Evolutionary conservation across 2,888 invertebrate genomes (phyloP).

Genomic region (Ptilodon capucinus): DNA sequence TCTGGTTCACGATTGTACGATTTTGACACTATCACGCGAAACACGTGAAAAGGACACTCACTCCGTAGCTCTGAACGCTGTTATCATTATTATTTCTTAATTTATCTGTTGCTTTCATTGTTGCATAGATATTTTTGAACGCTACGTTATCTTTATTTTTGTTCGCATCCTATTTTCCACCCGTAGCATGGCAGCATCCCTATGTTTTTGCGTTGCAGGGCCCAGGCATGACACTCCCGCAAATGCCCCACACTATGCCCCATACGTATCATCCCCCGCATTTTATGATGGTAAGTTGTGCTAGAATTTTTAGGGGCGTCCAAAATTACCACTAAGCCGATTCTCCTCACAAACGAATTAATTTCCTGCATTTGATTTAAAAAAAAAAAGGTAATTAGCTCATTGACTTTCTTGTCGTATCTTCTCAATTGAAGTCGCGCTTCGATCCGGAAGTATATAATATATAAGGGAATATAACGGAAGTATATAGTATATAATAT

Average conservation of each 20-base stretch:
- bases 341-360: too few relatives aligned
- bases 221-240: slow-evolving; percentile 78
- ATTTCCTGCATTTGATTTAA: too few relatives aligned
- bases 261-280: slow-evolving; percentile 81
- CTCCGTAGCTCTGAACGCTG: not conserved
- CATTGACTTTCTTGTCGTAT: too few relatives aligned
- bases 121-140: slow-evolving; percentile 34
- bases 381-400: too few relatives aligned
- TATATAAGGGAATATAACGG: too few relatives aligned
- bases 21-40: not conserved
- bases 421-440: too few relatives aligned
- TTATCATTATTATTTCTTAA: slow-evolving; percentile 2
- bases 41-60: not conserved
- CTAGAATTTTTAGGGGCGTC: slow-evolving; percentile 12
- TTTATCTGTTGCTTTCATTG: slow-evolving; percentile 44
- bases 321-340: too few relatives aligned
- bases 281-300: slow-evolving; percentile 79
- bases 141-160: slow-evolving; percentile 28
- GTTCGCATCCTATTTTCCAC: slow-evolving; percentile 46
- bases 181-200: slow-evolving; percentile 75
- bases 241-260: slow-evolving; percentile 80
- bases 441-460: too few relatives aligned
- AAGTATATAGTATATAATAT: too few relatives aligned
- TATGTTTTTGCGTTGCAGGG: slow-evolving; percentile 77
- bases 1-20: too few relatives aligned